Evolutionary conservation across 2,888 invertebrate species (phyloP).

Genomic region (Drosophila vallismaia): DNA sequence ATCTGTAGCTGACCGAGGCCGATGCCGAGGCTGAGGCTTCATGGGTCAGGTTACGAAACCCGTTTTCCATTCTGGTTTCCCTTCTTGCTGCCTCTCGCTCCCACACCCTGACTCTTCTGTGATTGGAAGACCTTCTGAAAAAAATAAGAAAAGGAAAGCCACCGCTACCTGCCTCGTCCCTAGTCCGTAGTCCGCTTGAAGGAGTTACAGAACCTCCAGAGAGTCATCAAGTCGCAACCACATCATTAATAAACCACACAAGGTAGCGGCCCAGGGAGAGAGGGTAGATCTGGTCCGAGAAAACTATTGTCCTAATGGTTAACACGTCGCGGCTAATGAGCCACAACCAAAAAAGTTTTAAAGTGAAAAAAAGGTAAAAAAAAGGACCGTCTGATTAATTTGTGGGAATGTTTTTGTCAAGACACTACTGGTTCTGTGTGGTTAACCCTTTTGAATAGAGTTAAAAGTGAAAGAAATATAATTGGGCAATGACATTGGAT

Average conservation of each 20-base stretch:
- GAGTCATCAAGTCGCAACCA: constrained; percentile 31
- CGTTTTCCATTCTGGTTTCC: constrained; percentile 52
- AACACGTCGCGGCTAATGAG: constrained; percentile 65
- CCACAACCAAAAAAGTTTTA: constrained; percentile 49
- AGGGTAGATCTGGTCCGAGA: background rate
- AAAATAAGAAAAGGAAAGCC: constrained; percentile 6
- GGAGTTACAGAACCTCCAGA: constrained; percentile 11
- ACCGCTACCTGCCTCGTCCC: constrained; percentile 29
- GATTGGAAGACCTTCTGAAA: constrained; percentile 59
- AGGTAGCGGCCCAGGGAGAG: background rate
- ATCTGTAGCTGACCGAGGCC: constrained; percentile 33
- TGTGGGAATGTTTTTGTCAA: constrained; percentile 57
- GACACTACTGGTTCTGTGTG: background rate
- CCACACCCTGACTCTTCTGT: constrained; percentile 49
- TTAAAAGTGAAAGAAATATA: constrained; percentile 1
- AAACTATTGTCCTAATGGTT: constrained; percentile 56
- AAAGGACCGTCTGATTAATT: constrained; percentile 62
- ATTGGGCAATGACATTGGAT: too few relatives aligned
- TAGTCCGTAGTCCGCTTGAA: constrained; percentile 1
- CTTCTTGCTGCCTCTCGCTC: constrained; percentile 3
- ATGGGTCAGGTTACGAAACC: constrained; percentile 66
- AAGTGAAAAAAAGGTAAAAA: background rate
- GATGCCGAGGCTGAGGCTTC: constrained; percentile 4
- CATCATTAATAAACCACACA: constrained; percentile 32
- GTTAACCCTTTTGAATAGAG: constrained; percentile 12